Conservation (phyloP, 2,797 vertebrate genomes). For the Crenuchus spilurus region DNA sequence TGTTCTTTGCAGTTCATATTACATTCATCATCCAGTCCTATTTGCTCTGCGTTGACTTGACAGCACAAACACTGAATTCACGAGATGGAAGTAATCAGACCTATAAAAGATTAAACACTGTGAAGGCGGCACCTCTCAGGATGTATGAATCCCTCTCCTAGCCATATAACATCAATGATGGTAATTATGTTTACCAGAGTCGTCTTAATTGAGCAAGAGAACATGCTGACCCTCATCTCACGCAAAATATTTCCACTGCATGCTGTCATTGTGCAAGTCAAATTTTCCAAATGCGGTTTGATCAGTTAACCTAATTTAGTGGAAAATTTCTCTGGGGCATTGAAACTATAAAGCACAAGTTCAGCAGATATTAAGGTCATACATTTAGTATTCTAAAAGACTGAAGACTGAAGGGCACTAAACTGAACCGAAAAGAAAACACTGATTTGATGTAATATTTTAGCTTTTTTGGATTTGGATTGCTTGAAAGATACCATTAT, state of each 20-base stretch:
- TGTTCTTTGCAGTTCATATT: background rate
- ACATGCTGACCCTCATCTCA: background rate
- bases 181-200: background rate
- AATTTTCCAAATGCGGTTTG: background rate
- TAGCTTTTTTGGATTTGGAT: too few relatives aligned
- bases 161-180: background rate
- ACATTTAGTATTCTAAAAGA: too few relatives aligned
- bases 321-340: constrained; percentile 1
- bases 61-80: background rate
- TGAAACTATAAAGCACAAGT: background rate
- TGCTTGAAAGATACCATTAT: too few relatives aligned
- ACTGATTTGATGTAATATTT: too few relatives aligned
- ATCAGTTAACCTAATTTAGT: background rate
- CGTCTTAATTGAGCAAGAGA: background rate
- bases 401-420: too few relatives aligned
- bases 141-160: background rate
- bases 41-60: background rate
- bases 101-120: background rate
- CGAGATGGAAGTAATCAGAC: background rate
- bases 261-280: background rate
- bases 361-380: background rate
- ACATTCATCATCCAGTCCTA: background rate
- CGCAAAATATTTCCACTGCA: background rate
- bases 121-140: background rate
- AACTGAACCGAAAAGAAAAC: too few relatives aligned